Evolutionary conservation across 2,113 vertebrate genomes (phyloP), one percentile per base, ranked within the genome.

Genomic region (Aphyosemion australe): DNA sequence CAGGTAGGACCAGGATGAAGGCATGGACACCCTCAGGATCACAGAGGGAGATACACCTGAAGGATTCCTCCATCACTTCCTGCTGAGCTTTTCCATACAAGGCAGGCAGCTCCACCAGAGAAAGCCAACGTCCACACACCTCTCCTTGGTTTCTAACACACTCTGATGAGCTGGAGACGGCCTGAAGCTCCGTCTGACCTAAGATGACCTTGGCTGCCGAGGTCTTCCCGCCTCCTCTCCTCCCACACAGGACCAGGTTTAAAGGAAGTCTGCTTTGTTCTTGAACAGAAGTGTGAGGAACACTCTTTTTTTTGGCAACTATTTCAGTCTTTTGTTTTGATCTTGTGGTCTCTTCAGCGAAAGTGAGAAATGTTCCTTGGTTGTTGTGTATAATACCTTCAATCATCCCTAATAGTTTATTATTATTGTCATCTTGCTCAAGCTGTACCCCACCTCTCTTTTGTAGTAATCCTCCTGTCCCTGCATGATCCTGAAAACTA

Each of bases 191-290:
- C 34, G 14, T 74, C 4, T 11, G 1, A 19, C 65, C 66, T 63
- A 88, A 42, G 55, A 84, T 48, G 20, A 48, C 47, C 21, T 73
- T 2, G 10, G 59, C 51, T 63, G 61, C 71, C 50, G 63, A 74
- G 2, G 65, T 65, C 65, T 84, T 84, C 46, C 7, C 56, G 49
- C 62, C 45, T 75, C 18, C 68, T 51, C 41, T 71, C 5, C 61
- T 65, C 16, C 83, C 85, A 78, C 45, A 84, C 60, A 87, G 63
- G 20, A 87, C 72, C 76, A 86, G 61, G 65, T 85, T 84, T 14
- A 85, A n/a, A n/a, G n/a, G n/a, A n/a, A n/a, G n/a, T n/a, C n/a
- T n/a, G n/a, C n/a, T 42, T 34, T 55, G 61, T 83, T 65, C 31
- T 78, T 11, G 1, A 10, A 7, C 1, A 80, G 12, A 6, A 14